A percentile compares a stretch with the other conserved stretches of the same genome.
Evolutionary conservation across 1,140 invertebrate species (phyloP).

Genomic region (Drosophila fuyamai): DNA sequence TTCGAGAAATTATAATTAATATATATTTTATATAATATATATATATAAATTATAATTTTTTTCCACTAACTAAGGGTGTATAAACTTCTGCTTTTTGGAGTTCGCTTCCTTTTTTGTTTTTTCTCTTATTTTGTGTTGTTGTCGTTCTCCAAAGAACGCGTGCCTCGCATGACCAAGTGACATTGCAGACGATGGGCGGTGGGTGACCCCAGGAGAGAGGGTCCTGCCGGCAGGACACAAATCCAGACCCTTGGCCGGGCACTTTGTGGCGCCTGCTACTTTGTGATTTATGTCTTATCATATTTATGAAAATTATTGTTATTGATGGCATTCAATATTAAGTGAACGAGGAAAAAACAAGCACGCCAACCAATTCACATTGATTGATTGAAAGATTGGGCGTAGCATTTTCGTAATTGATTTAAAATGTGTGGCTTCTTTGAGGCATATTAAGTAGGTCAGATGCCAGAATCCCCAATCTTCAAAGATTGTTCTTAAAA

Average conservation of each 20-base stretch:
- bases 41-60: too few relatives aligned
- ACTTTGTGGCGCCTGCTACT: slow-evolving; percentile 76
- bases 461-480: background rate
- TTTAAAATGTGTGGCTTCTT: slow-evolving; percentile 57
- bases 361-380: slow-evolving; percentile 27
- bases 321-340: slow-evolving; percentile 81
- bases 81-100: slow-evolving; percentile 7
- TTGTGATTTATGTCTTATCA: slow-evolving; percentile 82
- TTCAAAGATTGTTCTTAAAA: background rate
- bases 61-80: background rate
- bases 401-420: slow-evolving; percentile 63
- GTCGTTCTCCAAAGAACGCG: slow-evolving; percentile 46
- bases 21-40: too few relatives aligned
- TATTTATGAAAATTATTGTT: slow-evolving; percentile 83
- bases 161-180: slow-evolving; percentile 71
- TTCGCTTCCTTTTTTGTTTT: background rate
- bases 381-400: slow-evolving; percentile 75
- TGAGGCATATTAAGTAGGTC: slow-evolving; percentile 22
- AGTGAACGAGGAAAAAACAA: slow-evolving; percentile 32
- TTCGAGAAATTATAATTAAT: too few relatives aligned
- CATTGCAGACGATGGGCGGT: slow-evolving; percentile 21
- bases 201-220: background rate
- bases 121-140: slow-evolving; percentile 14
- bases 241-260: slow-evolving; percentile 37
- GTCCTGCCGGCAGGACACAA: slow-evolving; percentile 18